These are phyloP conservation scores for Folsomia candida DNA, from an alignment of 2,888 invertebrate species.

Conservation along the genomic window DNA sequence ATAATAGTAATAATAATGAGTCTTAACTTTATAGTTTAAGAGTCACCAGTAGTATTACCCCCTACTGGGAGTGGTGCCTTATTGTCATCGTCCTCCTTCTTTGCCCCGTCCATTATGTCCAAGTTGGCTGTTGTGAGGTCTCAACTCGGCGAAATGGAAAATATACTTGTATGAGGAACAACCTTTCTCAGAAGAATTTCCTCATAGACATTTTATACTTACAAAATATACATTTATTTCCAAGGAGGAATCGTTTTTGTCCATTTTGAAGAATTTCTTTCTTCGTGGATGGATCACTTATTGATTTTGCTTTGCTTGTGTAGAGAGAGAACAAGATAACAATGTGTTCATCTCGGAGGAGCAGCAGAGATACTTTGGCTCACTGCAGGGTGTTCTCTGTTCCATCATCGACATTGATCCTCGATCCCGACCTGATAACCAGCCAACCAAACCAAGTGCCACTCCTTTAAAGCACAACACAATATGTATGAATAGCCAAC, in stretches of 20 bases:
- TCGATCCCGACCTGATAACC: neutral
- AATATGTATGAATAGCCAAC: neutral
- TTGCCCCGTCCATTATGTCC: no score
- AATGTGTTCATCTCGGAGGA: neutral
- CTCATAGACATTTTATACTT: neutral
- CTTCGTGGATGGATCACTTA: neutral
- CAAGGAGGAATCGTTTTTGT: neutral
- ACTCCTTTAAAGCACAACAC: neutral
- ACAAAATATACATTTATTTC: neutral
- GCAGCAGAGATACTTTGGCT: neutral
- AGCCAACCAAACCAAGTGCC: neutral
- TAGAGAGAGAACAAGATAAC: neutral
- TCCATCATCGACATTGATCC: constrained; percentile 7
- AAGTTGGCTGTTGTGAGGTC: neutral
- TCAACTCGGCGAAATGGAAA: no score
- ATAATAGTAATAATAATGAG: neutral
- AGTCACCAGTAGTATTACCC: neutral
- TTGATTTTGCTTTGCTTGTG: neutral
- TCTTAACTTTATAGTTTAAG: neutral
- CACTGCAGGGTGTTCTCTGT: neutral
- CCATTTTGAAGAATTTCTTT: neutral
- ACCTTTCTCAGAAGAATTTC: neutral
- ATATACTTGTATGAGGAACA: neutral
- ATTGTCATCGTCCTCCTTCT: neutral
- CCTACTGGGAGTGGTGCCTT: neutral